Percentiles rank a stretch among this genome's conserved stretches.
Conservation (phyloP, 2,888 invertebrate genomes). For the Cotesia congregata region DNA sequence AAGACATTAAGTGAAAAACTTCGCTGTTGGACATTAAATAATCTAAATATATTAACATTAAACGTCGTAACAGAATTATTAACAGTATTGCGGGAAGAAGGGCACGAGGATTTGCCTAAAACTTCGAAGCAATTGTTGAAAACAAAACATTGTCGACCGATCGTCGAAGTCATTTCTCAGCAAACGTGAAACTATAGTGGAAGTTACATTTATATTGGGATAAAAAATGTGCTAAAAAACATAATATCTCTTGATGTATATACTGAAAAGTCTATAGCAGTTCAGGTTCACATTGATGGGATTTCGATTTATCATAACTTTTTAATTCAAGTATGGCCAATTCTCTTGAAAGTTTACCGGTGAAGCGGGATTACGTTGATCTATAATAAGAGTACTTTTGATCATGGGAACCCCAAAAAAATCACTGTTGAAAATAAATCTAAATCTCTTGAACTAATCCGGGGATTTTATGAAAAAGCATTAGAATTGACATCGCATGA, state of each 20-base stretch:
- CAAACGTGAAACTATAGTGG: neutral
- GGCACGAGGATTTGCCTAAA: slow-evolving; percentile 20
- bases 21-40: slow-evolving; percentile 19
- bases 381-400: too few species aligned
- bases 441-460: too few species aligned
- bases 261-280: slow-evolving; percentile 10
- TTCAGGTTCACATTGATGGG: slow-evolving; percentile 26
- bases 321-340: slow-evolving; percentile 29
- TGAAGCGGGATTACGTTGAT: too few species aligned
- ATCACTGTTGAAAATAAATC: too few species aligned
- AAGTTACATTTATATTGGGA: slow-evolving; percentile 22
- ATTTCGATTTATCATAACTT: slow-evolving; percentile 1
- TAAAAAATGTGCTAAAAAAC: slow-evolving; percentile 10
- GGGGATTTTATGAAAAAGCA: neutral
- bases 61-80: slow-evolving; percentile 44
- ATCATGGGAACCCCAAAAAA: too few species aligned
- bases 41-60: slow-evolving; percentile 2
- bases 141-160: slow-evolving; percentile 6
- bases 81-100: slow-evolving; percentile 32
- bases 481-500: neutral
- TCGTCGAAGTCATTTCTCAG: neutral
- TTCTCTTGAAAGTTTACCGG: slow-evolving; percentile 19
- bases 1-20: slow-evolving; percentile 17
- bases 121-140: slow-evolving; percentile 20
- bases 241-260: neutral